Percentiles rank a stretch among this genome's conserved stretches.
These are phyloP conservation scores for Nymphalis c-album DNA, from an alignment of 2,888 invertebrate genomes.

Conservation along the genomic window DNA sequence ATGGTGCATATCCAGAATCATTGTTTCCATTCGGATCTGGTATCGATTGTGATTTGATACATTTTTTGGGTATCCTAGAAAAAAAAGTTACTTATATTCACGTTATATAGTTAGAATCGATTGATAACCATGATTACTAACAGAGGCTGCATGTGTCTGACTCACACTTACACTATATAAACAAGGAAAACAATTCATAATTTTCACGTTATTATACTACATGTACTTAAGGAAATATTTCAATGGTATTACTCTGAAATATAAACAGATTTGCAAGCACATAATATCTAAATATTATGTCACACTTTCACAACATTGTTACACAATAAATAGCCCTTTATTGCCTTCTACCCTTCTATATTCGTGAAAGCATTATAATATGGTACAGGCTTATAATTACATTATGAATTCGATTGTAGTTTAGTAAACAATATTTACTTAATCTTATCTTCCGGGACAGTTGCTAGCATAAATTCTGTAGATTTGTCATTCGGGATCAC, in stretches of 20 bases:
- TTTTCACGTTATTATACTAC: not conserved
- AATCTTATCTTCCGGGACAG: slow-evolving; percentile 91
- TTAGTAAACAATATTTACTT: slow-evolving; percentile 79
- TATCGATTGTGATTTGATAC: slow-evolving; percentile 65
- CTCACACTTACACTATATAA: too few relatives aligned
- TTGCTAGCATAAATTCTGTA: slow-evolving; percentile 94
- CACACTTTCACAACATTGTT: too few relatives aligned
- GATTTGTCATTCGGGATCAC: slow-evolving; percentile 95
- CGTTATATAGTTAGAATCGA: too few relatives aligned
- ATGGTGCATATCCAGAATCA: slow-evolving; percentile 90
- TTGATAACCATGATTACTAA: not conserved
- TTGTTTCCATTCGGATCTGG: slow-evolving; percentile 91
- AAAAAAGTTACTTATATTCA: not conserved
- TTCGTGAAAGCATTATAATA: too few relatives aligned
- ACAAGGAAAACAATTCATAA: too few relatives aligned
- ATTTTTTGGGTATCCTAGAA: slow-evolving; percentile 59
- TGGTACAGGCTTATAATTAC: too few relatives aligned
- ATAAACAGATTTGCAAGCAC: not conserved
- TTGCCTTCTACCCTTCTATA: too few relatives aligned
- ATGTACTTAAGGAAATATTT: not conserved
- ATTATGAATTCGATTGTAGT: not conserved
- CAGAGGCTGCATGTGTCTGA: too few relatives aligned
- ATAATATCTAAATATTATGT: not conserved
- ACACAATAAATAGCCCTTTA: too few relatives aligned
- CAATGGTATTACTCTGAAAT: not conserved